Base-by-base conservation (phyloP, 92 coral and sea anemone genomes). In the Bergia sp. region DNA sequence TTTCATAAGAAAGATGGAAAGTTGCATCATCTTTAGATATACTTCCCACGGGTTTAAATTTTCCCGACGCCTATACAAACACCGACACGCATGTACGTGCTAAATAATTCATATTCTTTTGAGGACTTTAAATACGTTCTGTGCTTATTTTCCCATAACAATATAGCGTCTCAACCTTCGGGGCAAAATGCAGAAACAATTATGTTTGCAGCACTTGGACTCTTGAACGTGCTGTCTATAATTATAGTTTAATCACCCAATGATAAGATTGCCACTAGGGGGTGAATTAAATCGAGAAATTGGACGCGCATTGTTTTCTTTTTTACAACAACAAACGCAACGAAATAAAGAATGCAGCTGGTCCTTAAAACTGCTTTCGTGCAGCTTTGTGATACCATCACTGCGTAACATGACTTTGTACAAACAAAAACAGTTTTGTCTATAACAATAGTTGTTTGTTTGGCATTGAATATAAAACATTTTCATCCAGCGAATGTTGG, bases 171-270 rank as follows among this genome's bases (percentile, higher is more conserved):
- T 39, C 8, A 41, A 76, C 79, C 53, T 76, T 76, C 7, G 16
- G 79, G 79, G 79, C 79, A 41, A 76, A 76, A 41, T 37, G 8
- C 47, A 76, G 53, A 76, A 76, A 76, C 53, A 76, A 76, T 76
- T 37, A 76, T 39, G 36, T 76, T 29, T 76, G 79, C 37, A 39
- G 21, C 45, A 53, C 18, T 53, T 53, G n/a, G 43, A 16, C 79
- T 74, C n/a, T 40, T 74, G 79, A 39, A 40, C 49, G 49, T 74
- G 79, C 43, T 76, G 77, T 12, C 77, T 38, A 39, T 18, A 76
- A 75, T 76, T 76, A 76, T 18, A 42, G 50, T 76, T 76, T 76
- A 76, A 76, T 76, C 53, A 76, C 50, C 69, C 69, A 61, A 61
- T 41, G 80, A 76, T 8, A 42, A 38, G n/a, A 16, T 38, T 76